phyloP scores from a whole-genome alignment of 2,888 invertebrate genomes.

The Oasisia sp. region DNA sequence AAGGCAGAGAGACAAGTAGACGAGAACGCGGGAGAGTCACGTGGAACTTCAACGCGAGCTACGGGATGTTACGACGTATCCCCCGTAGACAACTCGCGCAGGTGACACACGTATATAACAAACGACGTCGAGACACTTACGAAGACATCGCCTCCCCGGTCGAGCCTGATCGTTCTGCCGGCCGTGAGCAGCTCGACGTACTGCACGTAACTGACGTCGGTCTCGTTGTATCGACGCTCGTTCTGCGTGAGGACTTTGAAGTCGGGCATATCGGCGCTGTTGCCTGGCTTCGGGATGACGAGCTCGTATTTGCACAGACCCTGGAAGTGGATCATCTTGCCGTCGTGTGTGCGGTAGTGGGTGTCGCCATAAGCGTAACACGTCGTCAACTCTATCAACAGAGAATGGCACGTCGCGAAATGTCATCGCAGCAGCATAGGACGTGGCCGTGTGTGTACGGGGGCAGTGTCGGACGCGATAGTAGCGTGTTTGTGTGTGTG shows the following conservation, averaged over 20 bases:
- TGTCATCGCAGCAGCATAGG: not conserved
- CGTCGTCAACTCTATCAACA: constrained; percentile 19
- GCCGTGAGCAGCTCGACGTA: not conserved
- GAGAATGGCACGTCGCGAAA: not conserved
- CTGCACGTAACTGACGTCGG: not conserved
- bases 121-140: not conserved
- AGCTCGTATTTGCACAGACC: constrained; percentile 22
- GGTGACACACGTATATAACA: not conserved
- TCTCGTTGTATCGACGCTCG: not conserved
- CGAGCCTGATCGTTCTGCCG: not conserved
- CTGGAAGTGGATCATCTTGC: constrained; percentile 21
- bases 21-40: too few species aligned
- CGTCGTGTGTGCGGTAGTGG: constrained; percentile 20
- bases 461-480: not conserved
- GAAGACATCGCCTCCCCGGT: not conserved
- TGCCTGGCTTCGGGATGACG: not conserved
- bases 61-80: too few species aligned
- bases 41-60: too few species aligned
- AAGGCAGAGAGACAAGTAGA: too few species aligned
- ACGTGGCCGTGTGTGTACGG: too few species aligned
- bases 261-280: not conserved
- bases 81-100: not conserved
- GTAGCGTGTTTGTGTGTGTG: not conserved
- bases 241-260: constrained; percentile 18
- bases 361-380: constrained; percentile 24